phyloP scores from a whole-genome alignment of 1,140 invertebrate species.

The Apis mellifera region DNA sequence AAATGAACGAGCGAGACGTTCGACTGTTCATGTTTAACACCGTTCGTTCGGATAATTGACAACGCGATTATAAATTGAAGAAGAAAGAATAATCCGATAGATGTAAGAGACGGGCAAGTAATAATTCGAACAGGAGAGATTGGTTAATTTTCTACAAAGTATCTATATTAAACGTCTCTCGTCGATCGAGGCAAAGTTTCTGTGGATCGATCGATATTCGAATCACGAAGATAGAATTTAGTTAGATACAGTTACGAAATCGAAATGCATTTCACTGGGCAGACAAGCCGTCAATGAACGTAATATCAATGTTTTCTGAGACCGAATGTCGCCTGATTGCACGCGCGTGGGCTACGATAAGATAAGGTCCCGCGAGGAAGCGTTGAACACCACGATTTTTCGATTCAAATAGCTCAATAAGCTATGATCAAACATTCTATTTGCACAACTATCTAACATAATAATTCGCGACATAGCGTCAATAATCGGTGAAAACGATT shows the following conservation, averaged over 20 bases:
- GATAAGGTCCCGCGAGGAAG: slow-evolving; percentile 13
- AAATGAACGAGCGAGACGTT: background rate
- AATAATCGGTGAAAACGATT: background rate
- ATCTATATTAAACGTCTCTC: background rate
- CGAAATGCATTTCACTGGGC: background rate
- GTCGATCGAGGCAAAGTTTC: background rate
- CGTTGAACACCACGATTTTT: slow-evolving; percentile 3
- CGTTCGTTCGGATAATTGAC: background rate
- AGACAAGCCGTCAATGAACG: slow-evolving; percentile 25
- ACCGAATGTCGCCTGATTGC: slow-evolving; percentile 35
- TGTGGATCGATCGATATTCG: background rate
- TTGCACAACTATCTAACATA: background rate
- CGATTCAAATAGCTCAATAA: background rate
- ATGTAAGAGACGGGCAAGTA: background rate
- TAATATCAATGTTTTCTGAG: slow-evolving; percentile 38
- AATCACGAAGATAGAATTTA: background rate
- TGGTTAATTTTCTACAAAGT: background rate
- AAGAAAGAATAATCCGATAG: slow-evolving; percentile 1
- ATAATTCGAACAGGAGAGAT: background rate
- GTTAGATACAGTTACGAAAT: background rate
- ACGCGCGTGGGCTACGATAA: slow-evolving; percentile 17
- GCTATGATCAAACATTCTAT: background rate
- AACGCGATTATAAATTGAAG: background rate
- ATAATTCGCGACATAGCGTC: background rate
- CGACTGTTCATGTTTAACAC: background rate